These are phyloP conservation scores for Emys orbicularis DNA, from an alignment of 2,797 vertebrate genomes.

Conservation along the genomic window DNA sequence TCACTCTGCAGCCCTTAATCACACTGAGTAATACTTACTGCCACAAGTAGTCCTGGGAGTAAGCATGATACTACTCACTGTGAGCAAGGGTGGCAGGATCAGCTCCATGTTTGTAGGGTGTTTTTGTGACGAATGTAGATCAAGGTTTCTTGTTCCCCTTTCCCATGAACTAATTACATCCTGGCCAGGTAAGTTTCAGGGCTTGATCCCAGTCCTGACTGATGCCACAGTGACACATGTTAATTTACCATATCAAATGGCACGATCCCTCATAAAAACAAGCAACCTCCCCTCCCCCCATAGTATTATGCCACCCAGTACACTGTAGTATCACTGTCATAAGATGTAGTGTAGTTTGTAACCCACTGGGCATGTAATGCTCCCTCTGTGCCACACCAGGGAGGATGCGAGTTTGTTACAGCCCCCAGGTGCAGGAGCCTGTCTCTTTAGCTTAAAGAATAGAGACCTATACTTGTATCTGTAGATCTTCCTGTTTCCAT, in stretches of 20 bases:
- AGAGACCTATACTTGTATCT: background rate
- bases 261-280: background rate
- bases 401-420: background rate
- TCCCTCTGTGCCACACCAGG: background rate
- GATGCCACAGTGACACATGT: background rate
- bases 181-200: background rate
- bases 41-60: background rate
- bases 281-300: background rate
- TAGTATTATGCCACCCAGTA: background rate
- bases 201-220: background rate
- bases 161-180: background rate
- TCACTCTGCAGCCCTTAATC: background rate
- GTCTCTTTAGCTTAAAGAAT: background rate
- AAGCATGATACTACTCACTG: fast-evolving
- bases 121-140: background rate
- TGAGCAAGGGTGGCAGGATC: fast-evolving
- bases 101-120: fast-evolving
- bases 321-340: background rate
- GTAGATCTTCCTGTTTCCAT: background rate
- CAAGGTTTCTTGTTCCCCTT: background rate
- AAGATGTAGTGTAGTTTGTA: background rate
- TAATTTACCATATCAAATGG: fast-evolving
- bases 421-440: background rate
- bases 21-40: background rate
- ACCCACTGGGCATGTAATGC: background rate